These are phyloP conservation scores for Zoanthus solanderi DNA, from an alignment of 92 coral and sea anemone species.

Conservation along the genomic window DNA sequence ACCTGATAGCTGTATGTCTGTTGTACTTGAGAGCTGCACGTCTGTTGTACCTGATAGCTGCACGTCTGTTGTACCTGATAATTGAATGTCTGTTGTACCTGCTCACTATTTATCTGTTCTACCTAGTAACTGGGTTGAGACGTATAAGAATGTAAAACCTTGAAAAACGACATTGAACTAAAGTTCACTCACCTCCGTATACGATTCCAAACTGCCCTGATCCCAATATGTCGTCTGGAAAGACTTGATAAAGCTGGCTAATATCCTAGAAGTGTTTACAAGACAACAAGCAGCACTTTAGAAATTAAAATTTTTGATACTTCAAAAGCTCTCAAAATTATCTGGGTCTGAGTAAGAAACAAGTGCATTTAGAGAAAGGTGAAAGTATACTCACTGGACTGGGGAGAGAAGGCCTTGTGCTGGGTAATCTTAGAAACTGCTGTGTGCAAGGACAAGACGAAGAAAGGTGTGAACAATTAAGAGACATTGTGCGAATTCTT, in stretches of 20 bases:
- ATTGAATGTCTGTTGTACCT: too few relatives aligned
- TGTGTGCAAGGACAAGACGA: slow-evolving; percentile 29
- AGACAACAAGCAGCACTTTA: too few relatives aligned
- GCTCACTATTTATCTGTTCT: too few relatives aligned
- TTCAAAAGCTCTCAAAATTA: neutral
- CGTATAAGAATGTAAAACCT: too few relatives aligned
- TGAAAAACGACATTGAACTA: too few relatives aligned
- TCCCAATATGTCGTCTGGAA: slow-evolving; percentile 98
- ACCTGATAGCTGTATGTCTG: neutral
- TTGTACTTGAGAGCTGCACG: too few relatives aligned
- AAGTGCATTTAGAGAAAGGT: neutral
- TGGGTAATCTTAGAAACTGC: slow-evolving; percentile 46
- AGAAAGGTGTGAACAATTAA: slow-evolving; percentile 31
- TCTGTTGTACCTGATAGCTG: too few relatives aligned
- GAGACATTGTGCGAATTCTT: neutral
- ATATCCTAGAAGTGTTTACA: slow-evolving; percentile 75
- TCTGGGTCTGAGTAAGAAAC: neutral
- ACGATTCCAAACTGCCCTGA: slow-evolving; percentile 99
- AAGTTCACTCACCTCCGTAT: slow-evolving; percentile 83
- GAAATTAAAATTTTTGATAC: neutral
- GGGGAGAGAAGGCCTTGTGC: slow-evolving; percentile 29
- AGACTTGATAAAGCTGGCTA: slow-evolving; percentile 95
- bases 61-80: neutral
- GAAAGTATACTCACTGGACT: slow-evolving; percentile 43
- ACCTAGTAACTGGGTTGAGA: too few relatives aligned